phyloP scores from a whole-genome alignment of 2,797 vertebrate genomes.

The Carapus acus region DNA sequence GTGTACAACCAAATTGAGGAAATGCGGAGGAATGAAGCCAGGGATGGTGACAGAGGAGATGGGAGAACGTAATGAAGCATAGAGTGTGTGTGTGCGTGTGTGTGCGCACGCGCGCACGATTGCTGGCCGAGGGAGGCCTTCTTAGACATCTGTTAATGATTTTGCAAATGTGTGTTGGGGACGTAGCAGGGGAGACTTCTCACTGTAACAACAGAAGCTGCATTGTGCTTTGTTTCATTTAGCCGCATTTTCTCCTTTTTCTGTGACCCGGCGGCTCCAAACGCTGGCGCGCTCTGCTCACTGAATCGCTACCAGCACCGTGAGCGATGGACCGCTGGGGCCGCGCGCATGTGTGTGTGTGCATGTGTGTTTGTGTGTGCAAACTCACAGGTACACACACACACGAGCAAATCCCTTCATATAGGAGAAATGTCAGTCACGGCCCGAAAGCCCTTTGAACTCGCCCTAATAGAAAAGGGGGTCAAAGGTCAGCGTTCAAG shows the following conservation, averaged over 20 bases:
- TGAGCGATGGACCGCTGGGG: conserved; percentile 21
- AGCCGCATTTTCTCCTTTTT: conserved; percentile 57
- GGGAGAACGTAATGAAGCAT: conserved; percentile 44
- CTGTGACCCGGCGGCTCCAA: conserved; percentile 43
- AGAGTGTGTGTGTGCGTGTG: conserved; percentile 50
- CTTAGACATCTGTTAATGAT: conserved; percentile 75
- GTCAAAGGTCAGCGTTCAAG: conserved; percentile 41
- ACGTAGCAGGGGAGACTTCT: conserved; percentile 51
- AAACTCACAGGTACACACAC: conserved; percentile 13
- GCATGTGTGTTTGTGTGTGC: conserved; percentile 5
- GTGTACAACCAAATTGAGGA: conserved; percentile 34
- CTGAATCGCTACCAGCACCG: conserved; percentile 40
- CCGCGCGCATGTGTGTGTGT: not conserved
- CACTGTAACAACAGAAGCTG: conserved; percentile 73
- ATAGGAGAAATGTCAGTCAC: conserved; percentile 35
- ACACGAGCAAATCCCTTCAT: conserved; percentile 15
- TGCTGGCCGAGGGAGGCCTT: conserved; percentile 49
- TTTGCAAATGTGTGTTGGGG: conserved; percentile 67
- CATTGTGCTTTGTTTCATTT: conserved; percentile 75
- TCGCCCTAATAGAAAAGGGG: conserved; percentile 18
- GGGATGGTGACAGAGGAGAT: conserved; percentile 47
- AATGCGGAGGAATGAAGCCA: conserved; percentile 40
- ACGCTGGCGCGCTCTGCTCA: conserved; percentile 30
- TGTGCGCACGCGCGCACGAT: too few relatives aligned
- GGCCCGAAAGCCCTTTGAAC: conserved; percentile 44